Conservation (phyloP, 2,797 vertebrate genomes). For the Sebastes cheni region DNA sequence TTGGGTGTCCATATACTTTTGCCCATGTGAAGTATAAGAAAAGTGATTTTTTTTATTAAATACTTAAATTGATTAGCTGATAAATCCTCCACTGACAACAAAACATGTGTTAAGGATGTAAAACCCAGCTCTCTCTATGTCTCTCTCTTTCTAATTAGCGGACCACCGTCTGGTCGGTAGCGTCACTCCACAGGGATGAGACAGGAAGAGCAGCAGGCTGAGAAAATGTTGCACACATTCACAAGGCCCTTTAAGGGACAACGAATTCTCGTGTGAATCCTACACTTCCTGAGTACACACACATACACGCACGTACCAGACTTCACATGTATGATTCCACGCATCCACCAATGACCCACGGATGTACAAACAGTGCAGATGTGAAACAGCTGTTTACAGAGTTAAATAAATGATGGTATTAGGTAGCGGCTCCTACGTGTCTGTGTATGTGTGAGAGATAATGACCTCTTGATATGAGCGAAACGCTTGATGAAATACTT, state of each 20-base stretch:
- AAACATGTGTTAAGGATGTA: not conserved
- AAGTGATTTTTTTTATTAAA: not conserved
- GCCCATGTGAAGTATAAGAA: not conserved
- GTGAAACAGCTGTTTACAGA: slow-evolving; percentile 44
- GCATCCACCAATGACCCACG: not conserved
- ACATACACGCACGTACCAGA: not conserved
- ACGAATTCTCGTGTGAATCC: slow-evolving; percentile 74
- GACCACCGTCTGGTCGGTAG: slow-evolving; percentile 12
- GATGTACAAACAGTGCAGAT: slow-evolving; percentile 34
- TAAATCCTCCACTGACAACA: not conserved
- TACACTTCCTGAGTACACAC: slow-evolving; percentile 57
- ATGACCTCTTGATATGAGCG: accelerated
- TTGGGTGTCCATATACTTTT: not conserved
- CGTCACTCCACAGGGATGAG: slow-evolving; percentile 61
- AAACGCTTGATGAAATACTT: not conserved
- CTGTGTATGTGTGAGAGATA: not conserved
- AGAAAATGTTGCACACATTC: slow-evolving; percentile 54
- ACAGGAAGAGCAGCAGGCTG: slow-evolving; percentile 68
- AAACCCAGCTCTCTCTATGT: not conserved
- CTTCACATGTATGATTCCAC: slow-evolving; percentile 11
- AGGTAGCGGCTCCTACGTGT: not conserved
- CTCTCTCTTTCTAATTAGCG: slow-evolving; percentile 26
- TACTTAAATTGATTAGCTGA: not conserved
- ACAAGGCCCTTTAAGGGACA: slow-evolving; percentile 54
- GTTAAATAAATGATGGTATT: not conserved